Evolutionary conservation across 2,113 vertebrate species (phyloP).

Genomic region (Pyrgilauda ruficollis): DNA sequence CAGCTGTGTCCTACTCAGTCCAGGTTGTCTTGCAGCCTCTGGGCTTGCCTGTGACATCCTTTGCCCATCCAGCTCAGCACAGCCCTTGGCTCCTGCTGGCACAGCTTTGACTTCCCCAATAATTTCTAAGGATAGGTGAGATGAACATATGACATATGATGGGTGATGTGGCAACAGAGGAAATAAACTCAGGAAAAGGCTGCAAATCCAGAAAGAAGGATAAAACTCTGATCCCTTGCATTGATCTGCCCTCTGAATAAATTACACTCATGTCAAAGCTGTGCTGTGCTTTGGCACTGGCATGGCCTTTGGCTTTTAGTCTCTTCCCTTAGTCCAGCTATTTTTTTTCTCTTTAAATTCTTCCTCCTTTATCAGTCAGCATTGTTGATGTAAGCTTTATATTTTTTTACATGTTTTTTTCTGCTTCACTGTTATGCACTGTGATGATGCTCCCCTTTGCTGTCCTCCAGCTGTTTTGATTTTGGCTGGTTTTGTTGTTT

Average conservation of each 20-base stretch:
- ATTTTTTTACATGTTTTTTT: background rate
- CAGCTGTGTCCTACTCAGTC: accelerated
- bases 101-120: background rate
- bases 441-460: background rate
- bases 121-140: background rate
- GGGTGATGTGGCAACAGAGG: background rate
- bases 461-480: background rate
- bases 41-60: background rate
- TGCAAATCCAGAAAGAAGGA: background rate
- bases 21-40: background rate
- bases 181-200: background rate
- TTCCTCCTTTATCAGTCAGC: background rate
- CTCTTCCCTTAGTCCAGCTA: background rate
- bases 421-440: background rate
- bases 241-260: background rate
- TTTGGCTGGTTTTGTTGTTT: background rate
- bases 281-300: background rate
- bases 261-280: background rate
- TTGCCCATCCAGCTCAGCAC: background rate
- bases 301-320: background rate
- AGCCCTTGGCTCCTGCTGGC: background rate
- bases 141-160: background rate
- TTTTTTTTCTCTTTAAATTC: background rate
- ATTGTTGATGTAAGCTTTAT: background rate
- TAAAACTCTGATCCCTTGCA: background rate